Evolutionary conservation across 23 tunicate species (phyloP), one percentile per base, ranked within the genome.

Genomic region (Trididemnum miniatum): DNA sequence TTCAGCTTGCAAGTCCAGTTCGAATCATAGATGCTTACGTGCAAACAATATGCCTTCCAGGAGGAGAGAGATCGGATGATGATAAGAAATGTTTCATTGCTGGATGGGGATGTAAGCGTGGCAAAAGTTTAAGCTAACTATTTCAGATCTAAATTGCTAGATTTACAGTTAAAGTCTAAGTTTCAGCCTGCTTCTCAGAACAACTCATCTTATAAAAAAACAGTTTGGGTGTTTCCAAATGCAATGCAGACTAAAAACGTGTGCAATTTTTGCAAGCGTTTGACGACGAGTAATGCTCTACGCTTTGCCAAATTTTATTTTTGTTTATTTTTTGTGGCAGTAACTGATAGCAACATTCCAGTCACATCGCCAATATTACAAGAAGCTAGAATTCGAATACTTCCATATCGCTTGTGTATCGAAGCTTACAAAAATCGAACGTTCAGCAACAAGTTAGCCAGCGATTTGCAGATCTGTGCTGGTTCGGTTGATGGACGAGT

Each of bases 21-120:
- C 7, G 9, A 28, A 28, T 34, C 40, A n/a, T n/a, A n/a, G 63
- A 54, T 2, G 74, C 63, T 20, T 73, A 29, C 63, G 82, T 81
- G 3, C 65, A 44, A 9, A 35, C 62, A 36, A 33, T 81, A 0
- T 87, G 92, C 36, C 81, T 87, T 20, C 86, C 92, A 3, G 34
- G 63, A 20, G 92, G 92, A 1, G 92, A 87, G 63, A 59, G 72
- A 39, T 73, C 92, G 0, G 54, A 31, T 1, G 80, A 62, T 25
- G 86, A 81, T 39, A 64, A 83, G 29, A 35, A 77, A 3, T 89
- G 94, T 50, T 83, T 62, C 72, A 74, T 83, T 20, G 84, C 87
- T n/a, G 94, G 94, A 35, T 89, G 94, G 94, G 94, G 94, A 0
- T 71, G 92, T 87, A 65, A 72, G n/a, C n/a, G n/a, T n/a, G n/a